Evolutionary conservation across 2,797 vertebrate genomes (phyloP).

Genomic region (Manis crassicaudata): DNA sequence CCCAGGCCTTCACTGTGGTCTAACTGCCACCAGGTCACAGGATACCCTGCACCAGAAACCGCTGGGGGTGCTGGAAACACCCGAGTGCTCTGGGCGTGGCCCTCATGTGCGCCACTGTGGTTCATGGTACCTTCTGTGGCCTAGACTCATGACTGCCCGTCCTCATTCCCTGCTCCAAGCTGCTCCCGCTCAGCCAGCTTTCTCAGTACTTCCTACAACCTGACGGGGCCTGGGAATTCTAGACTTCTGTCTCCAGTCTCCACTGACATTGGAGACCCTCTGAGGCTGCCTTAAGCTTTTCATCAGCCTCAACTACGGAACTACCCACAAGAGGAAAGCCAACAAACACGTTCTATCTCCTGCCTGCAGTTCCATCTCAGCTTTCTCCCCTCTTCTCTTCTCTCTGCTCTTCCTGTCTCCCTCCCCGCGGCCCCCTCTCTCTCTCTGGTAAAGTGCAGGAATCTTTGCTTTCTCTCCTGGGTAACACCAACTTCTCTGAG

Average conservation of each 20-base stretch:
- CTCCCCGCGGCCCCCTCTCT: not conserved
- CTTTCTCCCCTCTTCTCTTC: fast-evolving
- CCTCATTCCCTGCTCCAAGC: not conserved
- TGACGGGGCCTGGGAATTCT: not conserved
- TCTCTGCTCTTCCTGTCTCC: not conserved
- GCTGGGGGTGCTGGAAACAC: not conserved
- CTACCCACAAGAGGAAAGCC: not conserved
- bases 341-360: not conserved
- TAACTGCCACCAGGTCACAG: not conserved
- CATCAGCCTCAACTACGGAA: not conserved
- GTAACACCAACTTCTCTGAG: not conserved
- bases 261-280: not conserved
- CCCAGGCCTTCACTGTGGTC: not conserved
- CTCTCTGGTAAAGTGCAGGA: not conserved
- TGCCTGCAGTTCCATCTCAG: not conserved
- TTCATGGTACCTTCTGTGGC: fast-evolving
- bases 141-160: not conserved
- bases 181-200: not conserved
- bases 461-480: not conserved
- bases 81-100: not conserved
- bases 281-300: not conserved
- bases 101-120: too few relatives aligned
- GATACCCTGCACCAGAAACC: not conserved
- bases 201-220: not conserved
- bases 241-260: not conserved